phyloP scores from a whole-genome alignment of 2,797 vertebrate genomes.

The Gadopsis marmoratus region DNA sequence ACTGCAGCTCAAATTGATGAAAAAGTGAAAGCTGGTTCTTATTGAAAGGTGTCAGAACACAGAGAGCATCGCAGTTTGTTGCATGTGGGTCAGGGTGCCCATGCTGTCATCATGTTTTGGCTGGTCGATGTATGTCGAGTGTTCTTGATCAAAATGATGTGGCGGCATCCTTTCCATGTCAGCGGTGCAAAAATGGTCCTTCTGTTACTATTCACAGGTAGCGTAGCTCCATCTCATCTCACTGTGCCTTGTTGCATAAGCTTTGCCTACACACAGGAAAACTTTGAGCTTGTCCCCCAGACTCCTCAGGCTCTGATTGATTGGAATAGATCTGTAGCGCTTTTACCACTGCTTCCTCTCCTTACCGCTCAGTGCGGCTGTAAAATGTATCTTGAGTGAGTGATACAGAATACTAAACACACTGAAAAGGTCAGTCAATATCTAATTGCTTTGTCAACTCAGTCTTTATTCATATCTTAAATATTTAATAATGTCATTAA shows the following conservation, averaged over 20 bases:
- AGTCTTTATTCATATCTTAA: slow-evolving; percentile 76
- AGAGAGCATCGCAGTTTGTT: no score
- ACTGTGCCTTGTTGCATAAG: slow-evolving; percentile 39
- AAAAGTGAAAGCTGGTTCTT: no score
- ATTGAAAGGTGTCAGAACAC: no score
- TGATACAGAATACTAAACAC: slow-evolving; percentile 73
- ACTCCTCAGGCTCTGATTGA: slow-evolving; percentile 56
- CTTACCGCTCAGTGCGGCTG: slow-evolving; percentile 22
- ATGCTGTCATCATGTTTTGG: no score
- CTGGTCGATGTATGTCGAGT: slow-evolving; percentile 14
- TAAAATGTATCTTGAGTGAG: slow-evolving; percentile 62
- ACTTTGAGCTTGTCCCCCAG: slow-evolving; percentile 40
- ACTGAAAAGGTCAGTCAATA: slow-evolving; percentile 77
- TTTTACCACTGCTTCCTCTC: slow-evolving; percentile 47
- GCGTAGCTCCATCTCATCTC: slow-evolving; percentile 14
- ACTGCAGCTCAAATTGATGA: no score
- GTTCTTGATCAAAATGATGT: slow-evolving; percentile 50
- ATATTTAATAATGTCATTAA: slow-evolving; percentile 78
- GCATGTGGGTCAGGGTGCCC: no score
- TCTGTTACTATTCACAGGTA: slow-evolving; percentile 23
- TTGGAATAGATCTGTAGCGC: slow-evolving; percentile 50
- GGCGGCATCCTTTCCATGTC: slow-evolving; percentile 31
- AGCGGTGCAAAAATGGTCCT: slow-evolving; percentile 1
- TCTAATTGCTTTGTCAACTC: slow-evolving; percentile 82
- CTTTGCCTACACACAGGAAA: slow-evolving; percentile 38